Percentiles rank a stretch among this genome's conserved stretches.
Evolutionary conservation across 2,888 invertebrate species (phyloP).

Genomic region (Zonitis immaculata): DNA sequence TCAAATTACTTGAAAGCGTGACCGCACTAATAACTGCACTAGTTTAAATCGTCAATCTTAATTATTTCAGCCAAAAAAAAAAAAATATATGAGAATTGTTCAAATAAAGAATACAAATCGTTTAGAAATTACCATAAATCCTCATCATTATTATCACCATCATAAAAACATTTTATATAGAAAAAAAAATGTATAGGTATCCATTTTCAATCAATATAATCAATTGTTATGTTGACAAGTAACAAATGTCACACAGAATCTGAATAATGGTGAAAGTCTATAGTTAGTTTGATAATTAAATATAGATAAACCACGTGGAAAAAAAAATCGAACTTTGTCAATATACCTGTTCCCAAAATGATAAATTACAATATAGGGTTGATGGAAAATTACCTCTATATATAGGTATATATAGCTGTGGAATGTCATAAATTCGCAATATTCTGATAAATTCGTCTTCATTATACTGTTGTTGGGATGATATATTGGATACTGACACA

Average conservation of each 20-base stretch:
- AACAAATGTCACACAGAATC: neutral
- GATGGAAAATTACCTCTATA: conserved; percentile 25
- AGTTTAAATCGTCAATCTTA: conserved; percentile 12
- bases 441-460: conserved; percentile 36
- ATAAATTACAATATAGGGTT: neutral
- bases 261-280: neutral
- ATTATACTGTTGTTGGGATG: conserved; percentile 31
- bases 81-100: no score
- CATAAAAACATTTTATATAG: neutral
- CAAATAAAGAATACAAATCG: neutral
- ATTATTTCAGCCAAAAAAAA: neutral
- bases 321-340: neutral
- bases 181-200: neutral
- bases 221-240: neutral
- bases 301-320: neutral
- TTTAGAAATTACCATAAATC: neutral
- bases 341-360: neutral
- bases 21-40: conserved; percentile 37
- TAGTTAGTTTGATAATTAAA: neutral
- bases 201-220: neutral
- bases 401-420: no score
- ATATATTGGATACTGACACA: conserved; percentile 30
- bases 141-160: neutral
- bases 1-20: conserved; percentile 44
- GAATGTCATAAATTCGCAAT: conserved; percentile 35